Evolutionary conservation across 2,797 vertebrate species (phyloP), one percentile per base, ranked within the genome.

Genomic region (Sebastiscus albofasciatus): DNA sequence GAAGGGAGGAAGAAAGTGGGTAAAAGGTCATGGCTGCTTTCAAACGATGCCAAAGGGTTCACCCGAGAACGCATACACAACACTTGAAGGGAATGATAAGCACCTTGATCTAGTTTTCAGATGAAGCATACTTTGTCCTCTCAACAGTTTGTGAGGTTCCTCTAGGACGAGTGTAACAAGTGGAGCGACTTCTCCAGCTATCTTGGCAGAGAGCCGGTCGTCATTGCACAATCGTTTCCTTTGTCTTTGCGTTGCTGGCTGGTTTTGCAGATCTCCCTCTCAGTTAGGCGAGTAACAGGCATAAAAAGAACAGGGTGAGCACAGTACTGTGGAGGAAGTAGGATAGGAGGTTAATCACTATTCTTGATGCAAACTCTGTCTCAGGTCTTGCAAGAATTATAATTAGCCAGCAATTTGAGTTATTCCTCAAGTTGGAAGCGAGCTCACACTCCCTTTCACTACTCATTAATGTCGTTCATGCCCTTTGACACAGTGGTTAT

Each of bases 11-110:
- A 33, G 54, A 27, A 93, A 90, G 46, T 93, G 67, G 93, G 92
- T 91, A 61, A 95, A 92, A 92, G 94, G 90, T 93, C 81, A 33
- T 9, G 2, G 64, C 72, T 52, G 67, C 72, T 78, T 46, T 72
- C 18, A 22, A 62, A 86, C 82, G 65, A 76, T 74, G 74, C 59
- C 13, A 5, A 13, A 2, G 4, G 8, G 46, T 72, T 24, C 46
- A 59, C 8, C 6, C 61, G 34, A 14, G 54, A 58, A 46, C 52
- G 22, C 12, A 13, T 0, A 6, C 8, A 11, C 52, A 27, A 31
- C 6, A 20, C 52, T 46, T 20, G n/a, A 59, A 55, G 65, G 73
- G 62, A 77, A 46, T 2, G 22, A 65, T 65, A 18, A 81, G 49
- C 31, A 73, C 18, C 6, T 1, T 12, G 18, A 56, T 18, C 68